Conservation (phyloP, 2,888 invertebrate species). For the Leptinotarsa haldemani region DNA sequence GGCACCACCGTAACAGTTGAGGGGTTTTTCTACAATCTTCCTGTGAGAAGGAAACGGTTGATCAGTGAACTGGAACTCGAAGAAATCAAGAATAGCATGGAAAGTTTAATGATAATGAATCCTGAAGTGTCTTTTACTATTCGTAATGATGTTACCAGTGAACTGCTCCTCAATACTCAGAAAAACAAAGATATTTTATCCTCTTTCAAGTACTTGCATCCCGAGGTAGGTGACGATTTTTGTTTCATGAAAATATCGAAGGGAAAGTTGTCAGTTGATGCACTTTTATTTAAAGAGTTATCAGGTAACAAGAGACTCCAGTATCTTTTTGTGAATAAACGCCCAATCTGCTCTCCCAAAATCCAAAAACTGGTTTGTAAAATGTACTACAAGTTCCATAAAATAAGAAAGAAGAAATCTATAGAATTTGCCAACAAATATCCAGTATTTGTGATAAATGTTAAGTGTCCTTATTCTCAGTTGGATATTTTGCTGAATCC, state of each 20-base stretch:
- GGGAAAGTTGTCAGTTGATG: slow-evolving; percentile 68
- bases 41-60: slow-evolving; percentile 71
- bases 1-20: slow-evolving; percentile 81
- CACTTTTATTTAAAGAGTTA: slow-evolving; percentile 69
- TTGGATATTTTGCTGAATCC: slow-evolving; percentile 69
- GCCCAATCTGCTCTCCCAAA: slow-evolving; percentile 68
- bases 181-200: slow-evolving; percentile 70
- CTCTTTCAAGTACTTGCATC: slow-evolving; percentile 68
- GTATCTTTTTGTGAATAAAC: slow-evolving; percentile 76
- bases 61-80: slow-evolving; percentile 70
- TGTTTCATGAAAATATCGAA: slow-evolving; percentile 62
- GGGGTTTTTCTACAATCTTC: slow-evolving; percentile 74
- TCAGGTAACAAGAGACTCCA: slow-evolving; percentile 67
- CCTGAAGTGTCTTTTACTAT: slow-evolving; percentile 75
- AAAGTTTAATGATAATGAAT: slow-evolving; percentile 75
- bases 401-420: slow-evolving; percentile 29
- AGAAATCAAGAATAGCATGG: slow-evolving; percentile 71
- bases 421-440: slow-evolving; percentile 47
- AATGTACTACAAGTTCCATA: slow-evolving; percentile 55
- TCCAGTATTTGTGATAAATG: slow-evolving; percentile 69
- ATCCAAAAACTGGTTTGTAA: slow-evolving; percentile 66
- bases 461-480: slow-evolving; percentile 67
- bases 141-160: slow-evolving; percentile 73
- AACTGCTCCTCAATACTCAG: slow-evolving; percentile 71
- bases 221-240: slow-evolving; percentile 63